phyloP scores from a whole-genome alignment of 2,888 invertebrate species.

The Steinernema carpocapsae region DNA sequence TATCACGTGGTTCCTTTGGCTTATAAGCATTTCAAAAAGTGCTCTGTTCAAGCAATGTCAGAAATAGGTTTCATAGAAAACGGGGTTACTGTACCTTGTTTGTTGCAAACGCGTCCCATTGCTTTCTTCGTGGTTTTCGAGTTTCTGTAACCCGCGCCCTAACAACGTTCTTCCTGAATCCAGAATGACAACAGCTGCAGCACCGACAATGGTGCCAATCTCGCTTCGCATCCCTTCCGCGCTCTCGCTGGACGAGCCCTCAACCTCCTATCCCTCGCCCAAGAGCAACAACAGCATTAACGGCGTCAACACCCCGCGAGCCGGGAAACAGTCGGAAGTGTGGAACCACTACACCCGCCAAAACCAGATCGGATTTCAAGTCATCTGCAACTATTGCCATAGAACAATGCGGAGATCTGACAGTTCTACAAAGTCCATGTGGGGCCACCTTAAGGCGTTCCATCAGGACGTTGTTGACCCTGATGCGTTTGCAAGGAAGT shows the following conservation, averaged over 20 bases:
- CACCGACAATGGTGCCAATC: constrained; percentile 1
- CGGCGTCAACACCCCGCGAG: not conserved
- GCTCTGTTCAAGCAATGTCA: too few species aligned
- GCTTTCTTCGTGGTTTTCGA: not conserved
- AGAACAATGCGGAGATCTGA: constrained; percentile 57
- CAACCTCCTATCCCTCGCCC: not conserved
- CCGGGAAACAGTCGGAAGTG: constrained; percentile 55
- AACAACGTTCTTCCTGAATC: not conserved
- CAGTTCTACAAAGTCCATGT: constrained; percentile 60
- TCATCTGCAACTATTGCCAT: constrained; percentile 61
- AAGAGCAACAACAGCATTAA: not conserved
- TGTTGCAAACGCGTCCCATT: too few species aligned
- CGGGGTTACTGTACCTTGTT: too few species aligned
- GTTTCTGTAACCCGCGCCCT: not conserved
- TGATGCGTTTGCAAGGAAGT: constrained; percentile 51
- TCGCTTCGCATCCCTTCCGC: not conserved
- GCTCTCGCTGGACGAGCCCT: not conserved
- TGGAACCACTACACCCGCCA: constrained; percentile 60
- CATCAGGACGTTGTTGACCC: constrained; percentile 56
- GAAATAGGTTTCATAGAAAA: too few species aligned
- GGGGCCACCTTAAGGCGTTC: constrained; percentile 62
- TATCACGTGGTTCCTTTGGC: too few species aligned
- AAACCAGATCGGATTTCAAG: constrained; percentile 47
- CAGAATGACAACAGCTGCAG: not conserved
- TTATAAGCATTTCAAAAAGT: too few species aligned